Base-by-base conservation (phyloP, 2,113 vertebrate species). In the Rhinoptilus africanus region DNA sequence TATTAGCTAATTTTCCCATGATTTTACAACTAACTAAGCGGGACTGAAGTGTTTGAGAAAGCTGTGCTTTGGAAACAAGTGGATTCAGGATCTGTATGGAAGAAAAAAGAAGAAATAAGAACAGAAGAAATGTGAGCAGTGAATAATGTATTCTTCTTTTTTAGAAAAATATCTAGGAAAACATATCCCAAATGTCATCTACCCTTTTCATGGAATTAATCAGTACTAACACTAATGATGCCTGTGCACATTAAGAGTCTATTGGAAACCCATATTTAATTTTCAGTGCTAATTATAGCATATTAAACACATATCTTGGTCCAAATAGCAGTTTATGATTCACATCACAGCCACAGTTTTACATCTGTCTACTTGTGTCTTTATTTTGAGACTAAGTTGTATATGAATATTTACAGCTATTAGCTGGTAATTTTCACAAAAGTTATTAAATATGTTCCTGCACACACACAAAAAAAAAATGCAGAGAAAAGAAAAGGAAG, bases 11-110 rank as follows among this genome's bases (percentile, higher is more conserved):
- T 98, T 99, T 99, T 91, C 99, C 99, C 96, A 99, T 97, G 97
- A 99, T 99, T 91, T 98, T 99, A 98, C 99, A 99, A 97, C 98
- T 99, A 96, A 99, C 98, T 97, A 99, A 97, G 79, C 99, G 99
- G 71, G 99, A 98, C 84, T 99, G 99, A 84, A 99, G 96, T 28
- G 99, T 98, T 98, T 99, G 99, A 75, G 99, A 99, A 96, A 99
- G 98, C 69, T 99, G 99, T 88, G 98, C 98, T 97, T 99, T 99
- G 73, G 98, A 98, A 91, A 99, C 98, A 93, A 99, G 98, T 84
- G 99, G 98, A 96, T 98, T 99, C 97, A 99, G 97, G 89, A 99
- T 99, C 99, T 99, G 97, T 39, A 96, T 20, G 41, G 88, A 89
- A 66, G 95, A 95, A 71, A 88, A 66, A 43, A 27, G 30, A 92